Evolutionary conservation across 2,888 invertebrate species (phyloP).

Genomic region (Protonemura montana): DNA sequence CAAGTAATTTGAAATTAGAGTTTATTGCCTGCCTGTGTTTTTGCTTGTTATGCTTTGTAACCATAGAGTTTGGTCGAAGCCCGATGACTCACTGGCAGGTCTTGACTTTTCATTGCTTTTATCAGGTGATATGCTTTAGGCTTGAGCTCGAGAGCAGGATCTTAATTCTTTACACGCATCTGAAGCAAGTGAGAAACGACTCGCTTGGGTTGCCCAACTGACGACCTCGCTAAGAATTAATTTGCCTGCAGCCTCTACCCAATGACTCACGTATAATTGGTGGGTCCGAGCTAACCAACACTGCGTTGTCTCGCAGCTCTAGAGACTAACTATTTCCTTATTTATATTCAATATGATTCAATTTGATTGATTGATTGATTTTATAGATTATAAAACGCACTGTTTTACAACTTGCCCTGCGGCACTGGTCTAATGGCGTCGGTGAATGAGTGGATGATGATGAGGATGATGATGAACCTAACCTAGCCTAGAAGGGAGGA

Average conservation of each 20-base stretch:
- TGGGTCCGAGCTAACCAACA: neutral
- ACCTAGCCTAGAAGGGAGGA: no score
- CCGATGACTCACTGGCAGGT: neutral
- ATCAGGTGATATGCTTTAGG: neutral
- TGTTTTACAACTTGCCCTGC: no score
- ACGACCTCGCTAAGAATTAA: neutral
- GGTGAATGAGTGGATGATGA: no score
- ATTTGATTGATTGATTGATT: no score
- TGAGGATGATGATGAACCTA: no score
- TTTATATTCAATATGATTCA: slow-evolving; percentile 14
- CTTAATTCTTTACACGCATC: neutral
- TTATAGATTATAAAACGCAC: no score
- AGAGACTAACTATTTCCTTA: no score
- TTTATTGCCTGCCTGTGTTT: neutral
- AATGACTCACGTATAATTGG: neutral
- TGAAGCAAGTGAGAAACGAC: neutral
- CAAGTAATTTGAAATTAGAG: neutral
- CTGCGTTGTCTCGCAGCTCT: neutral
- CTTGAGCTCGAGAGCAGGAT: neutral
- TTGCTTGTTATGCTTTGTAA: neutral
- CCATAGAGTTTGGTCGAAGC: neutral
- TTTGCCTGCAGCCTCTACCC: neutral
- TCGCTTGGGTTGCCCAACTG: neutral
- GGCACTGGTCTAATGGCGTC: no score
- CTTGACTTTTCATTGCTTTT: neutral